Evolutionary conservation across 2,797 vertebrate species (phyloP).

Genomic region (Gallirallus australis): DNA sequence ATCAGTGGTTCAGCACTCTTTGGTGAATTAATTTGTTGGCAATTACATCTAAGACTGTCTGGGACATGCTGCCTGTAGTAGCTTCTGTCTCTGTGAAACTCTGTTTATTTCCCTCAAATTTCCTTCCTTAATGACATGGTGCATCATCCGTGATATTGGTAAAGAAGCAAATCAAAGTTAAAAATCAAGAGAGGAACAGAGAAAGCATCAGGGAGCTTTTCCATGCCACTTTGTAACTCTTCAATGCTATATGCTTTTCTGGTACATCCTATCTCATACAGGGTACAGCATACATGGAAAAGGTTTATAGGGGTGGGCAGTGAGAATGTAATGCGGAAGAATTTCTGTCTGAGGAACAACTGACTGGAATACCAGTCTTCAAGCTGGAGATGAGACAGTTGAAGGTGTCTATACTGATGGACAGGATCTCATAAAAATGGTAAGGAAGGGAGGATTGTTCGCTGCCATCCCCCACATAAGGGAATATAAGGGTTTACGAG

Average conservation of each 20-base stretch:
- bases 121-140: not conserved
- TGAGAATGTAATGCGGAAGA: not conserved
- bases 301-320: not conserved
- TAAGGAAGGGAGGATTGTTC: not conserved
- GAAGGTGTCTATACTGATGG: not conserved
- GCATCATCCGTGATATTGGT: not conserved
- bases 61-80: not conserved
- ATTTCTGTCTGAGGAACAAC: not conserved
- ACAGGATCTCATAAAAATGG: not conserved
- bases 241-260: not conserved
- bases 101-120: slow-evolving; percentile 19
- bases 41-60: slow-evolving; percentile 48
- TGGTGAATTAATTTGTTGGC: slow-evolving; percentile 64
- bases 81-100: not conserved
- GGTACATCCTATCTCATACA: not conserved
- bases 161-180: not conserved
- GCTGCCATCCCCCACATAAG: not conserved
- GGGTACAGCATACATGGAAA: not conserved
- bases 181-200: not conserved
- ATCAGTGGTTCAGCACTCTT: slow-evolving; percentile 36
- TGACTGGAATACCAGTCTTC: not conserved
- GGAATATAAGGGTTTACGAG: not conserved
- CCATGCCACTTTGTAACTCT: not conserved
- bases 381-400: not conserved
- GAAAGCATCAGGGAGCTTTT: not conserved